phyloP scores from a whole-genome alignment of 2,113 vertebrate species.

The Alligator sinensis region DNA sequence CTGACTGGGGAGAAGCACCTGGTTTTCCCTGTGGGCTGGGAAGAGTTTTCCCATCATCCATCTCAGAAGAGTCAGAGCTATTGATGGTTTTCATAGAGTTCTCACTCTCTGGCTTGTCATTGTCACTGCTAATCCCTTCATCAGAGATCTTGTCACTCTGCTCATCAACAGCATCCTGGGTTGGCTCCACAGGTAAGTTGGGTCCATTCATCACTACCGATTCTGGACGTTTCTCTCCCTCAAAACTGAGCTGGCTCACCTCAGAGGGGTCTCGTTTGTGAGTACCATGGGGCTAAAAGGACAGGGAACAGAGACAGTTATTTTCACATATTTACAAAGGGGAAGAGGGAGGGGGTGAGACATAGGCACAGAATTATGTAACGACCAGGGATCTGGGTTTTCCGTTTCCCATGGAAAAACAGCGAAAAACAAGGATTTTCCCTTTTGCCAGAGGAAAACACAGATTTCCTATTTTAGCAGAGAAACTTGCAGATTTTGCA shows the following conservation, averaged over 20 bases:
- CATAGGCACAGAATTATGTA: background rate
- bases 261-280: slow-evolving; percentile 81
- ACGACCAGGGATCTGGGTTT: too few relatives aligned
- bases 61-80: slow-evolving; percentile 72
- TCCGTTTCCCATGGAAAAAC: too few relatives aligned
- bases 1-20: slow-evolving; percentile 35
- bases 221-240: slow-evolving; percentile 74
- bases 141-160: slow-evolving; percentile 33
- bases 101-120: slow-evolving; percentile 71
- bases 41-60: slow-evolving; percentile 76
- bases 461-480: too few relatives aligned
- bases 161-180: slow-evolving; percentile 22
- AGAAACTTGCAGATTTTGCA: too few relatives aligned
- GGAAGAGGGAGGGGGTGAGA: background rate
- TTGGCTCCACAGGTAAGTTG: slow-evolving; percentile 5
- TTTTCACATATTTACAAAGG: background rate
- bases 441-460: background rate
- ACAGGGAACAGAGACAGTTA: background rate
- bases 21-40: slow-evolving; percentile 58
- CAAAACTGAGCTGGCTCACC: slow-evolving; percentile 83
- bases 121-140: slow-evolving; percentile 62
- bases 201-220: slow-evolving; percentile 32
- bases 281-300: slow-evolving; percentile 77
- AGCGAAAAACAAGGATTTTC: background rate
- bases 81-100: slow-evolving; percentile 68